Evolutionary conservation across 2,888 invertebrate genomes (phyloP).

Genomic region (Piscicola geometra): DNA sequence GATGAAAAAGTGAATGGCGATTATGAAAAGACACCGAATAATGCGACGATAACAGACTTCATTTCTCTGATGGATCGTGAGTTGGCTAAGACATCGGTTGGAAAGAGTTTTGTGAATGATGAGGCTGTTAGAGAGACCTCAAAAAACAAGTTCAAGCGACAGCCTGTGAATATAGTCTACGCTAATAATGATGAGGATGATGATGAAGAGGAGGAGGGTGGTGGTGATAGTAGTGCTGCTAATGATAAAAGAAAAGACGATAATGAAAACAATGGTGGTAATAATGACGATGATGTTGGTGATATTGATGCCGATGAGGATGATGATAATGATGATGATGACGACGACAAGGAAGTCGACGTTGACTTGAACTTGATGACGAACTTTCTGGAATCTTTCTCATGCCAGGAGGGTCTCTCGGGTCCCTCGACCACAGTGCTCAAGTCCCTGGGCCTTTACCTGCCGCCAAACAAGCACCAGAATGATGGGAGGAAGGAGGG

Average conservation of each 20-base stretch:
- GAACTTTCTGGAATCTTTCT: neutral
- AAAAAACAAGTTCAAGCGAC: neutral
- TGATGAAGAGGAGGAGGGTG: no score
- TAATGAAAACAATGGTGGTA: neutral
- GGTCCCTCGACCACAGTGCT: neutral
- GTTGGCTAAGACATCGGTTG: neutral
- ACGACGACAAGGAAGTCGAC: neutral
- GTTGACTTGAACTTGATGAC: neutral
- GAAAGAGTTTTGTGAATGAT: neutral
- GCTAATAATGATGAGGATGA: no score
- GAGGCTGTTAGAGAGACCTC: neutral
- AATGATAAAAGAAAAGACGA: no score
- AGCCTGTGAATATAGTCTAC: neutral
- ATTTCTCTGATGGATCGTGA: neutral
- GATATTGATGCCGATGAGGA: neutral
- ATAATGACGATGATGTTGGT: neutral
- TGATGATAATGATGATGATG: neutral
- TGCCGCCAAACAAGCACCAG: neutral
- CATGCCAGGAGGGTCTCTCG: neutral
- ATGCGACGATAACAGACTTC: neutral
- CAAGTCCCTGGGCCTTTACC: neutral
- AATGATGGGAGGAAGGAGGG: no score
- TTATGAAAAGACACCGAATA: no score
- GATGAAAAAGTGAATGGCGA: no score
- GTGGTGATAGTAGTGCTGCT: no score